Conservation (phyloP, 1,140 invertebrate species). For the Philotrypesis tridentata region DNA sequence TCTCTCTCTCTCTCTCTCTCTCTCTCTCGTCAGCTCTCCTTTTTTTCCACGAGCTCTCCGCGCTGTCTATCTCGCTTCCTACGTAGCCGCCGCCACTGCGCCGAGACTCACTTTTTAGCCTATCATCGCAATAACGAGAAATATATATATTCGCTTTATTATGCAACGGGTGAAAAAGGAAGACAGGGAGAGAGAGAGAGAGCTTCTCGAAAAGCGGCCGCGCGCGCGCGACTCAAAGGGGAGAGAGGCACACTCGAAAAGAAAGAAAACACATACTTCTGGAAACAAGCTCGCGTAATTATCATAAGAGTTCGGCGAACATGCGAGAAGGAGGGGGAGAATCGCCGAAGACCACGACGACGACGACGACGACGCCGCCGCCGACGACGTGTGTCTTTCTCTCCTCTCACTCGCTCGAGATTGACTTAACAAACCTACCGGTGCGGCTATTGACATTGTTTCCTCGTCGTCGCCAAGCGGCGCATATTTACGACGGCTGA, state of each 20-base stretch:
- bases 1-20: slow-evolving; percentile 32
- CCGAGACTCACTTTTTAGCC: not conserved
- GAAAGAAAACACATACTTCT: slow-evolving; percentile 1
- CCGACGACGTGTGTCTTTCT: not conserved
- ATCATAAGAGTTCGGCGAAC: slow-evolving; percentile 37
- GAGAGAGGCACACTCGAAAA: not conserved
- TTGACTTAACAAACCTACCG: slow-evolving; percentile 40
- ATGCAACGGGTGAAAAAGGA: not conserved
- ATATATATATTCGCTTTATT: not conserved
- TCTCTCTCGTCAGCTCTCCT: not conserved
- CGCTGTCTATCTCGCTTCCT: not conserved
- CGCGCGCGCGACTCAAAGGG: not conserved
- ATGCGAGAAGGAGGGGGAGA: not conserved
- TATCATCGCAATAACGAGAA: not conserved
- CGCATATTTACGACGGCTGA: not conserved
- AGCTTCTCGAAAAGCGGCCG: not conserved
- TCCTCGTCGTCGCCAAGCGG: not conserved
- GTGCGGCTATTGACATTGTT: slow-evolving; percentile 36
- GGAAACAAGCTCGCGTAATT: slow-evolving; percentile 15
- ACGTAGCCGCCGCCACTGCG: no score
- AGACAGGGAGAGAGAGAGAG: no score
- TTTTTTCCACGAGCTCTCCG: not conserved
- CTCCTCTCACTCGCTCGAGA: slow-evolving; percentile 7
- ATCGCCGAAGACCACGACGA: no score
- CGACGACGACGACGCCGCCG: no score